Evolutionary conservation across 2,888 invertebrate genomes (phyloP).

Genomic region (Catocala nupta): DNA sequence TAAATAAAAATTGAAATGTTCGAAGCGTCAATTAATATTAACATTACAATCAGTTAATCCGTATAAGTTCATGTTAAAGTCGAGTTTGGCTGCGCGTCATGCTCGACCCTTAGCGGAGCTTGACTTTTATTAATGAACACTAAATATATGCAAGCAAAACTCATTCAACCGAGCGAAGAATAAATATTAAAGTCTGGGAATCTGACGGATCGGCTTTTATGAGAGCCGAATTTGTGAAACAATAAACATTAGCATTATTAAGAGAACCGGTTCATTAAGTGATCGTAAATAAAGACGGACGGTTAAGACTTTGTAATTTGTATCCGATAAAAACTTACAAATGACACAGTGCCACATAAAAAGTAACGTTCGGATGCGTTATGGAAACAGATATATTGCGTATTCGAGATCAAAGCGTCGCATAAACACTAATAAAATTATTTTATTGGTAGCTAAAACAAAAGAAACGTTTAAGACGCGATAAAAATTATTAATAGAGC

Average conservation of each 20-base stretch:
- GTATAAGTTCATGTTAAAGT: conserved; percentile 29
- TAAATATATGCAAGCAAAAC: conserved; percentile 66
- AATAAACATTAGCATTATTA: conserved; percentile 67
- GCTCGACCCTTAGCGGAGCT: conserved; percentile 43
- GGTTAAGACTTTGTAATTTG: conserved; percentile 43
- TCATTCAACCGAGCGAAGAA: conserved; percentile 48
- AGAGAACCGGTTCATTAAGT: conserved; percentile 57
- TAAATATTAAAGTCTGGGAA: conserved; percentile 53
- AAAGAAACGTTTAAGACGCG: conserved; percentile 77
- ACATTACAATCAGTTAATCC: conserved; percentile 48
- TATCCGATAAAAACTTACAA: conserved; percentile 52
- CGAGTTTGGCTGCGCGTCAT: conserved; percentile 24
- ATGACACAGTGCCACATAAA: conserved; percentile 54
- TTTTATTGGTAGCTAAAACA: conserved; percentile 77
- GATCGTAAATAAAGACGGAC: conserved; percentile 56
- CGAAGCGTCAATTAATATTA: conserved; percentile 31
- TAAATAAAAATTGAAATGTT: conserved; percentile 24
- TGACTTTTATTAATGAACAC: conserved; percentile 70
- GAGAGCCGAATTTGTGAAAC: conserved; percentile 64
- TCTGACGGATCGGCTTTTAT: conserved; percentile 58
- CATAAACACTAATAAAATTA: conserved; percentile 64
- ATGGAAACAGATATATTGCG: conserved; percentile 52
- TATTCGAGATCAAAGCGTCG: conserved; percentile 63
- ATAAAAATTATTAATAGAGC: conserved; percentile 81
- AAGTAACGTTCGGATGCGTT: conserved; percentile 51